A percentile compares a stretch with the other conserved stretches of the same genome.
Conservation (phyloP, 1,140 invertebrate genomes). For the Hyles vespertilio region DNA sequence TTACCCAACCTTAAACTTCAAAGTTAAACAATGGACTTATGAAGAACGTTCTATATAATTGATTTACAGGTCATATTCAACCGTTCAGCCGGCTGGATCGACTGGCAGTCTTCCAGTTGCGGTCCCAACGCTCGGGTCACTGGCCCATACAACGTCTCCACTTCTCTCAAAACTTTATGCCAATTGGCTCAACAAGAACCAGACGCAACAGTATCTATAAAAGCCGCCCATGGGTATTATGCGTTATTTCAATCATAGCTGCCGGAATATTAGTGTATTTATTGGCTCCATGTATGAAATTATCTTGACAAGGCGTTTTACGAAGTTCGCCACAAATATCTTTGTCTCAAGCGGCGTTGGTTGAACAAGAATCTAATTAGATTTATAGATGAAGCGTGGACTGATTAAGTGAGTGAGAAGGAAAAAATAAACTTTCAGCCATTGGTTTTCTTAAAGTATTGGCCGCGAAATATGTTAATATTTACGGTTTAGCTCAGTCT, state of each 20-base stretch:
- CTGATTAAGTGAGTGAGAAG: too few relatives aligned
- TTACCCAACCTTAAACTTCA: too few relatives aligned
- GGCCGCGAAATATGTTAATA: too few relatives aligned
- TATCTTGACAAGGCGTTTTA: constrained; percentile 34
- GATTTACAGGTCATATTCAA: constrained; percentile 59
- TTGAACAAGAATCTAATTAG: constrained; percentile 36
- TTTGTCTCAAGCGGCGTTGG: constrained; percentile 51
- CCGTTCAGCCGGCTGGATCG: constrained; percentile 56
- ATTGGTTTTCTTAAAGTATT: too few relatives aligned
- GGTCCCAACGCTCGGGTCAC: constrained; percentile 40
- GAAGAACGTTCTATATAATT: too few relatives aligned
- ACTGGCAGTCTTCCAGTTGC: constrained; percentile 49
- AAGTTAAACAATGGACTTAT: too few relatives aligned
- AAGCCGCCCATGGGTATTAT: constrained; percentile 61
- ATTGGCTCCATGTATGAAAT: constrained; percentile 53
- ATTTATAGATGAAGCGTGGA: neutral
- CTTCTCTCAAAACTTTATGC: constrained; percentile 34
- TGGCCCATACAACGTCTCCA: constrained; percentile 44
- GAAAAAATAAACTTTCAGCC: too few relatives aligned
- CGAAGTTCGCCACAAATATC: constrained; percentile 52
- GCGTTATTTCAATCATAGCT: constrained; percentile 50
- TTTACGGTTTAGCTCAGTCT: too few relatives aligned
- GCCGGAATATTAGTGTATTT: constrained; percentile 48
- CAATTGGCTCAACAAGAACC: constrained; percentile 33
- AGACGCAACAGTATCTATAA: constrained; percentile 51